Evolutionary conservation across 2,113 vertebrate genomes (phyloP).

Genomic region (Campylorhamphus procurvoides): DNA sequence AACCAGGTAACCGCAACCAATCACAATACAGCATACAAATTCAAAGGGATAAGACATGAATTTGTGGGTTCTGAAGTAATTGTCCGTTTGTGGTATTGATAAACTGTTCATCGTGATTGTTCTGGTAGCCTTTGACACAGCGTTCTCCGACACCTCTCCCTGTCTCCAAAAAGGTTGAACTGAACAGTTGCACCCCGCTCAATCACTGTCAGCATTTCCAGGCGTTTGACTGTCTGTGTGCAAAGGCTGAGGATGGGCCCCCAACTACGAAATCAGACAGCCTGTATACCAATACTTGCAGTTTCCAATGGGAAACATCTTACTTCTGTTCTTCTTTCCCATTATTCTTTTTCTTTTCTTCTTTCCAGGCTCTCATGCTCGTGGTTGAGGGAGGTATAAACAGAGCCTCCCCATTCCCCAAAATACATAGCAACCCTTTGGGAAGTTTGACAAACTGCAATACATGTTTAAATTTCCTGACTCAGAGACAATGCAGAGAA

Average conservation of each 20-base stretch:
- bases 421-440: constrained; percentile 65
- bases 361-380: background rate
- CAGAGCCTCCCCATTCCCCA: constrained; percentile 33
- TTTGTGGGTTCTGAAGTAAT: too few relatives aligned
- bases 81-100: too few relatives aligned
- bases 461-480: constrained; percentile 70
- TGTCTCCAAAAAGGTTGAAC: background rate
- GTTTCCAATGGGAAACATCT: background rate
- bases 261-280: background rate
- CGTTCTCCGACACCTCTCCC: too few relatives aligned
- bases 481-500: constrained; percentile 62
- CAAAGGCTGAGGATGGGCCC: background rate
- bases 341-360: background rate
- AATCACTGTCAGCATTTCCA: background rate
- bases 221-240: background rate
- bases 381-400: background rate
- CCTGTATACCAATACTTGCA: background rate
- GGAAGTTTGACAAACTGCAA: constrained; percentile 71
- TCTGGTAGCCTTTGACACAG: too few relatives aligned
- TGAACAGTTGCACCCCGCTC: background rate
- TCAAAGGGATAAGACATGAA: too few relatives aligned
- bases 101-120: too few relatives aligned
- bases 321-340: background rate
- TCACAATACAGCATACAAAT: too few relatives aligned
- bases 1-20: too few relatives aligned